Evolutionary conservation across 1,140 invertebrate genomes (phyloP), one percentile per base, ranked within the genome.

Genomic region (Tribolium madens): DNA sequence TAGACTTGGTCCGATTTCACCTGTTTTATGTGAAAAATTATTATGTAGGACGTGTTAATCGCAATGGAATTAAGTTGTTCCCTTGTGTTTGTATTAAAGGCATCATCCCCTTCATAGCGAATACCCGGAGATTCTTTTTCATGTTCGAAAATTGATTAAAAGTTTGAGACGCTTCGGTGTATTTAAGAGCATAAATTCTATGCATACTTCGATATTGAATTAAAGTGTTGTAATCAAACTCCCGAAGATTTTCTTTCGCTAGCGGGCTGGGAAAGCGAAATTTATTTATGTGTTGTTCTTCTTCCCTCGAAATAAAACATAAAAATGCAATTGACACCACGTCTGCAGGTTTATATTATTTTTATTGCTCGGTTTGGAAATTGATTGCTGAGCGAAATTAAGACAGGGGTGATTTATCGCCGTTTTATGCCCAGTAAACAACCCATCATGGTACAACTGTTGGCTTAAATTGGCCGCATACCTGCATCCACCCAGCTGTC

Each of bases 131-230:
- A 81, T 81, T 84, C 83, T 83, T 84, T 83, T 84, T 80, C 83
- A 79, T 82, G 80, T 84, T 84, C 80, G 82, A 83, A 84, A 84
- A 84, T 84, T 84, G 83, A 84, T 84, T 84, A 84, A 84, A 84
- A 84, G 76, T 84, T 84, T 84, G 81, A 83, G 83, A 82, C 81
- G 80, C 80, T 80, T 76, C 81, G 77, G 76, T 78, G 81, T 83
- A 83, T 84, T 83, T 84, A 83, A 83, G 81, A 82, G 83, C 83
- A 84, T 84, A 84, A 84, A 84, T 84, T 84, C 83, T 84, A 84
- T 83, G 83, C 83, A 84, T 84, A 84, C 83, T 84, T 84, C 83
- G 83, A 83, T 84, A 84, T 84, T 84, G 83, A 83, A 84, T 84
- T 84, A 84, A 84, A 84, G 82, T 82, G 83, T 83, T 84, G 82